Percentiles rank a stretch among this genome's conserved stretches.
Evolutionary conservation across 1,140 invertebrate species (phyloP).

Genomic region (Hirudo medicinalis): DNA sequence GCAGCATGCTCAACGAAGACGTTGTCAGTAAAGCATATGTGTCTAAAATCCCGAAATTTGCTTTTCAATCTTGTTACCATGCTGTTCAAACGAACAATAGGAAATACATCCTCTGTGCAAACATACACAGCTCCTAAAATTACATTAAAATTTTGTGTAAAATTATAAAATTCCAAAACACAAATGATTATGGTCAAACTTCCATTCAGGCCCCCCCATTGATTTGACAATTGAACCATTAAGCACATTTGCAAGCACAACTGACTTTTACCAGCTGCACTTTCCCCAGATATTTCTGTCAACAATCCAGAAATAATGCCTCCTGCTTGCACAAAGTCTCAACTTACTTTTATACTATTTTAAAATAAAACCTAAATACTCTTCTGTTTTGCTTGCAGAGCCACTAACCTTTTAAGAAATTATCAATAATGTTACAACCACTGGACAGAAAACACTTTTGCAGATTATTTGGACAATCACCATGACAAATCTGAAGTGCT

Average conservation of each 20-base stretch:
- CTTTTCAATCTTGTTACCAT: constrained; percentile 33
- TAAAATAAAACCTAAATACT: background rate
- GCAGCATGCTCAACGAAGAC: constrained; percentile 51
- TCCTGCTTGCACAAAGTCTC: constrained; percentile 46
- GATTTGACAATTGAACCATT: constrained; percentile 46
- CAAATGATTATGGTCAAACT: constrained; percentile 34
- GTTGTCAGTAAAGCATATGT: constrained; percentile 34
- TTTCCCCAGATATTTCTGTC: constrained; percentile 68
- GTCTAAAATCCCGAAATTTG: constrained; percentile 23
- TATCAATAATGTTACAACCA: constrained; percentile 14
- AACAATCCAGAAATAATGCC: constrained; percentile 60
- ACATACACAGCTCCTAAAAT: constrained; percentile 55
- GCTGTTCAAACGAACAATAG: constrained; percentile 52
- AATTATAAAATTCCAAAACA: constrained; percentile 22
- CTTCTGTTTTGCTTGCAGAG: constrained; percentile 3
- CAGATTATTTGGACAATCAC: background rate
- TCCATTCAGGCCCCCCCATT: constrained; percentile 41
- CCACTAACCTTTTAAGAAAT: constrained; percentile 18
- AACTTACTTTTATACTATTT: background rate
- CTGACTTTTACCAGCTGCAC: constrained; percentile 72
- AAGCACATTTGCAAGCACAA: constrained; percentile 59
- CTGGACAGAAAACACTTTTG: background rate
- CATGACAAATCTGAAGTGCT: background rate
- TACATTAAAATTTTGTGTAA: background rate
- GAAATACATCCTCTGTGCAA: constrained; percentile 62